phyloP scores from a whole-genome alignment of 2,888 invertebrate genomes.

The Diogma glabrata region DNA sequence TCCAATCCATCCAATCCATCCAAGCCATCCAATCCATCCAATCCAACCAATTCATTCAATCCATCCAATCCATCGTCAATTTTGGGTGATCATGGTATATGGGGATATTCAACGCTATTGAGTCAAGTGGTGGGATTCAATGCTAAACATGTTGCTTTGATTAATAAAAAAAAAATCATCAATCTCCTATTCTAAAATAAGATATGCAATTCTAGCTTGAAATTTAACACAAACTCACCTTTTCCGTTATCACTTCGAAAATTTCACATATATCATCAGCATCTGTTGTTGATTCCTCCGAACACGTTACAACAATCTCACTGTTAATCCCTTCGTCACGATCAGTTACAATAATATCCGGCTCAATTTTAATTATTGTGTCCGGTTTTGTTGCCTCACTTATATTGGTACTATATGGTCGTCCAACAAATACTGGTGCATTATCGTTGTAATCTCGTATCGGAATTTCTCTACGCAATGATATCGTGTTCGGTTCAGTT shows the following conservation, averaged over 20 bases:
- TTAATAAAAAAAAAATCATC: too few species aligned
- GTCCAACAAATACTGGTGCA: constrained; percentile 56
- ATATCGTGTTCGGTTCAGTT: constrained; percentile 67
- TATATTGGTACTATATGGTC: constrained; percentile 60
- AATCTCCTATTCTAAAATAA: too few species aligned
- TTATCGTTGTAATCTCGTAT: constrained; percentile 75
- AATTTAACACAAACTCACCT: too few species aligned
- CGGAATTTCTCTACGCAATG: constrained; percentile 61
- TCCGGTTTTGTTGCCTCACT: constrained; percentile 57
- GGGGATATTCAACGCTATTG: too few species aligned
- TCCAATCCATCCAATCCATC: too few species aligned
- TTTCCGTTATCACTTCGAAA: constrained; percentile 53
- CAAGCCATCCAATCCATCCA: too few species aligned
- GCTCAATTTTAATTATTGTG: constrained; percentile 43
- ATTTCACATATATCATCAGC: constrained; percentile 59
- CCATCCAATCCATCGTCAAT: too few species aligned
- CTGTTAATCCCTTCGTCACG: constrained; percentile 62
- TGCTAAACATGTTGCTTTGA: too few species aligned
- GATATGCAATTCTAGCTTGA: constrained; percentile 31
- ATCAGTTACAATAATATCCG: constrained; percentile 56
- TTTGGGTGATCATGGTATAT: too few species aligned
- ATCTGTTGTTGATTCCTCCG: constrained; percentile 41
- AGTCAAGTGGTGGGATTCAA: too few species aligned
- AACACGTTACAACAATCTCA: constrained; percentile 53
- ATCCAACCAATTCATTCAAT: too few species aligned